These are phyloP conservation scores for Meiosimyza platycephala DNA, from an alignment of 2,888 invertebrate genomes.

Conservation along the genomic window DNA sequence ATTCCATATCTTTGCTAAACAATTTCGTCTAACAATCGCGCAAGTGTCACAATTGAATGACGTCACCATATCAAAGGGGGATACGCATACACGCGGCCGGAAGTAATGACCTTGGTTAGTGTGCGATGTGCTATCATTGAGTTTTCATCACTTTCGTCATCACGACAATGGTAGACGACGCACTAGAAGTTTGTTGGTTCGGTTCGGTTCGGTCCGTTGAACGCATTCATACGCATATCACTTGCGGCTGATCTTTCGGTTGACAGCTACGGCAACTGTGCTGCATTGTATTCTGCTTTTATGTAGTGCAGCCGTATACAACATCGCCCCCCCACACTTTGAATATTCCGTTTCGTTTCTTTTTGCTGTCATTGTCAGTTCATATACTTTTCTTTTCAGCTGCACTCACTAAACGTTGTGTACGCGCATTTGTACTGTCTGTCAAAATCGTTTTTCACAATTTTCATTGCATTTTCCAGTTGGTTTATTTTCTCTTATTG, in stretches of 20 bases:
- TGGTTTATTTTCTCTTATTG: not conserved
- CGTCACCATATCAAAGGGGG: not conserved
- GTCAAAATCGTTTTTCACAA: not conserved
- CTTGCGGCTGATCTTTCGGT: not conserved
- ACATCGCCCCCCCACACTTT: not conserved
- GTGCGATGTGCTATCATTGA: not conserved
- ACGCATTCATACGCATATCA: conserved; percentile 7
- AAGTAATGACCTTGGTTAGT: conserved; percentile 11
- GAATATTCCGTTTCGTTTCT: not conserved
- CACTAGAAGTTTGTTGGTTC: too few species aligned
- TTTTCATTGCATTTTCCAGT: conserved; percentile 3
- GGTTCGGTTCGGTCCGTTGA: too few species aligned
- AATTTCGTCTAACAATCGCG: not conserved
- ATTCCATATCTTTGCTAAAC: too few species aligned
- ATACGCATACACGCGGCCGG: conserved; percentile 20
- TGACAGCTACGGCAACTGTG: conserved; percentile 19
- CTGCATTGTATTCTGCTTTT: not conserved
- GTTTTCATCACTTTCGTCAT: conserved; percentile 2
- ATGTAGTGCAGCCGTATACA: not conserved
- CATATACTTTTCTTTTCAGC: conserved; percentile 4
- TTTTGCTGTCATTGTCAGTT: not conserved
- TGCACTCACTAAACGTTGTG: not conserved
- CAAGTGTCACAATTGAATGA: conserved; percentile 6
- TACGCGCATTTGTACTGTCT: too few species aligned
- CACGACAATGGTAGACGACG: too few species aligned